phyloP scores from a whole-genome alignment of 2,888 invertebrate genomes.

The Periphyllus acericola region DNA sequence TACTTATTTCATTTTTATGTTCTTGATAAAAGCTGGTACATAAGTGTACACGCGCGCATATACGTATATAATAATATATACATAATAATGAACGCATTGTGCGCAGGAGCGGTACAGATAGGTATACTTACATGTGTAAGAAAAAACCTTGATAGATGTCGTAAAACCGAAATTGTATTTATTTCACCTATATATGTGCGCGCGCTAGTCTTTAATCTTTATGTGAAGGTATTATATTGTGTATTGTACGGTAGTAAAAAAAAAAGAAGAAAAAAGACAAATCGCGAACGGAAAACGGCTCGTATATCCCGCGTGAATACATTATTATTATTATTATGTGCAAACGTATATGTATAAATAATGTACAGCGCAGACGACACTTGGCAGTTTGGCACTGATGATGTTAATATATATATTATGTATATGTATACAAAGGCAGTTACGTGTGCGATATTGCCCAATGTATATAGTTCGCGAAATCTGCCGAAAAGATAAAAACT shows the following conservation, averaged over 20 bases:
- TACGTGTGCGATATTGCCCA: no score
- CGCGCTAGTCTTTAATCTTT: not conserved
- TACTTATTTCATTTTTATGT: not conserved
- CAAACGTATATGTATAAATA: not conserved
- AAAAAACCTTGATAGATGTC: not conserved
- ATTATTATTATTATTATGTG: not conserved
- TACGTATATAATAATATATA: not conserved
- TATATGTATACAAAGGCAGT: no score
- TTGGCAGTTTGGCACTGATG: no score
- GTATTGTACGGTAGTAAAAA: not conserved
- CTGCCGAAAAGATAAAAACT: no score
- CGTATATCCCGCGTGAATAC: not conserved
- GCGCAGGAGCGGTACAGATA: not conserved
- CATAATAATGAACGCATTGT: not conserved
- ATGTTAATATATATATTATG: no score
- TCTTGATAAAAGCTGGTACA: not conserved
- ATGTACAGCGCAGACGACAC: not conserved
- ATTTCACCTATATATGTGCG: not conserved
- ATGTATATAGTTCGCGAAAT: no score
- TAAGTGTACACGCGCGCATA: not conserved
- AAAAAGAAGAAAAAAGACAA: not conserved
- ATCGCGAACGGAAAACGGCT: not conserved
- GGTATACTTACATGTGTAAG: not conserved
- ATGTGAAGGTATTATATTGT: not conserved
- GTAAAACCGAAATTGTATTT: conserved; percentile 8